Conservation (phyloP, 2,888 invertebrate species). For the Drosophila gaucha region DNA sequence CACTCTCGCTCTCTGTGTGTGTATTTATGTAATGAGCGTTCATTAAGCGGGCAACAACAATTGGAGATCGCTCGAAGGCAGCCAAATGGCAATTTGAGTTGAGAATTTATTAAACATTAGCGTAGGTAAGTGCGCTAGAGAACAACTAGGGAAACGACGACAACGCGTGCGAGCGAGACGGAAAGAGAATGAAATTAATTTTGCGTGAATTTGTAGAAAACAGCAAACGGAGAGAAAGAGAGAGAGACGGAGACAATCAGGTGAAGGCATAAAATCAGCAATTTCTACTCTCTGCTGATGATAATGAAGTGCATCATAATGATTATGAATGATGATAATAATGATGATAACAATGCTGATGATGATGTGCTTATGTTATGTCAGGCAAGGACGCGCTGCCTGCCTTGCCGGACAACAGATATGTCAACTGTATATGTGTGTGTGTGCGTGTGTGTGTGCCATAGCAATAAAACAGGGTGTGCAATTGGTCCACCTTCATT, state of each 20-base stretch:
- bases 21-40: slow-evolving; percentile 58
- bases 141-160: background rate
- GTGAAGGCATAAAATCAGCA: slow-evolving; percentile 24
- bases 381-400: slow-evolving; percentile 55
- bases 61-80: slow-evolving; percentile 57
- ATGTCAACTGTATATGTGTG: background rate
- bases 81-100: slow-evolving; percentile 57
- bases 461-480: slow-evolving; percentile 47
- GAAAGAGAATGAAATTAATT: slow-evolving; percentile 58
- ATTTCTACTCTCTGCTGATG: slow-evolving; percentile 4
- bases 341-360: slow-evolving; percentile 24
- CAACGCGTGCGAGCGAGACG: slow-evolving; percentile 2
- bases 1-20: slow-evolving; percentile 1
- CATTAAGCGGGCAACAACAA: slow-evolving; percentile 47
- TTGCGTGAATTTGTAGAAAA: slow-evolving; percentile 25
- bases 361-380: slow-evolving; percentile 31
- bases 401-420: slow-evolving; percentile 38
- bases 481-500: background rate
- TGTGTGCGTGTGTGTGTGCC: background rate
- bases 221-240: slow-evolving; percentile 6
- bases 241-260: slow-evolving; percentile 15
- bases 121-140: slow-evolving; percentile 66
- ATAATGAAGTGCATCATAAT: slow-evolving; percentile 18
- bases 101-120: slow-evolving; percentile 73
- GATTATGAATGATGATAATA: slow-evolving; percentile 23